These are phyloP conservation scores for Porites australiensis DNA, from an alignment of 64 coral and sea anemone species.

Conservation along the genomic window DNA sequence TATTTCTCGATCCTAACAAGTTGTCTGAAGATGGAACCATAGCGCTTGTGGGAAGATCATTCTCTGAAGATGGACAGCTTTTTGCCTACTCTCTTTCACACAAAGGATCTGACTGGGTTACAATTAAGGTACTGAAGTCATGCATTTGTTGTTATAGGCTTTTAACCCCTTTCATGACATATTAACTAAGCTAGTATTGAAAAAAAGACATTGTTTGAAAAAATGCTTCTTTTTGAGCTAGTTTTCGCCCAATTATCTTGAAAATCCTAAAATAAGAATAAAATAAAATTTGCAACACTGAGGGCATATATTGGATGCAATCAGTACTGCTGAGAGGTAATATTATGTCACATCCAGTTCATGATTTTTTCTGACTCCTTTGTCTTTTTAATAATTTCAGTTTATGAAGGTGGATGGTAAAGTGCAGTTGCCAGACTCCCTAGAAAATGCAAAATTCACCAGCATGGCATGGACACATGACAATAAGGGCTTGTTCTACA, in stretches of 20 bases:
- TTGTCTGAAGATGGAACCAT: conserved; percentile 92
- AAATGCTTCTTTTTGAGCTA: no score
- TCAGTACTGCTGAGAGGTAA: no score
- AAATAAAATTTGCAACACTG: no score
- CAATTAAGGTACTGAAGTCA: conserved; percentile 70
- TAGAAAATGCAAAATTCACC: conserved; percentile 96
- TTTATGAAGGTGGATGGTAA: conserved; percentile 86
- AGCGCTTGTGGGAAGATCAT: conserved; percentile 77
- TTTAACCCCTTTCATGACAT: no score
- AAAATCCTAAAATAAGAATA: no score
- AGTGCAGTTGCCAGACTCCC: conserved; percentile 77
- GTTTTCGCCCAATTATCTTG: no score
- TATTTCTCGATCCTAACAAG: conserved; percentile 97
- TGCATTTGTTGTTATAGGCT: no score
- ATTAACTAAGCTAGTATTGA: no score
- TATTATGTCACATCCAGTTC: background rate
- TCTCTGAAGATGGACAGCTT: conserved; percentile 91
- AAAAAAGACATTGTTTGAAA: no score
- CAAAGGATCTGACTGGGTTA: conserved; percentile 97
- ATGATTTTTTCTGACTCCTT: background rate
- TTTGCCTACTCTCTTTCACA: conserved; percentile 88
- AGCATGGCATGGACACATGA: conserved; percentile 99
- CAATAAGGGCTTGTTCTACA: conserved; percentile 97
- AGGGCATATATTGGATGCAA: no score
- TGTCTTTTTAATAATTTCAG: conserved; percentile 2